Evolutionary conservation across 2,888 invertebrate genomes (phyloP), one percentile per base, ranked within the genome.

Genomic region (Dichetophora obliterata): DNA sequence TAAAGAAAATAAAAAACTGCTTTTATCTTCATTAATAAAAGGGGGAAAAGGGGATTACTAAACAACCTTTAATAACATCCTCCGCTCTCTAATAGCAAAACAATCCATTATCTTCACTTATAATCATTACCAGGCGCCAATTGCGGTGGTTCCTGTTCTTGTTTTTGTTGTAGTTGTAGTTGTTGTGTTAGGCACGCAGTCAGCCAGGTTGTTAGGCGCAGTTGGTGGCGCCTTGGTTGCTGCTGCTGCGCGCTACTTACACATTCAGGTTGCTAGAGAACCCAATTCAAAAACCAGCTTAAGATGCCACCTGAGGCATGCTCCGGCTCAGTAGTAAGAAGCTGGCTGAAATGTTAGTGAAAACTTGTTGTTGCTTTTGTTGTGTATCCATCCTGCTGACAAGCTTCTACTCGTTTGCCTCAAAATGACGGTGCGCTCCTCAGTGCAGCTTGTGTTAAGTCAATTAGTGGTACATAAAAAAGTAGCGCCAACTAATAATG

Each of bases 401-500:
- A 22, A 24, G 57, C 24, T 22, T 5, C 57, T 59, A 19, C 24
- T 24, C 57, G 19, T 54, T 22, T 54, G 22, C 14, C 19, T 54
- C 54, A 19, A 54, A 22, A 54, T 54, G 54, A 22, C 9, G 54
- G 1, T 54, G 54, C 6, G 16, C 16, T 37, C 6, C 14, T 11
- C 43, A 43, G 43, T 43, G 19, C 22, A 9, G 54, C 54, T 54
- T 14, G 59, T 72, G 65, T 43, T 65, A 54, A 76, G 76, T 76
- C 76, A 76, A 71, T 76, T 71, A 76, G 57, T 66, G 57, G 61
- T 65, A 27, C 68, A 8, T 31, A 61, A 37, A 59, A 61, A 34
- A 65, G 77, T 77, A 77, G 75, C 77, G 61, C 73, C 72, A 75
- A 48, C 66, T 31, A 74, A 54, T 78, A 73, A 76, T 74, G 19